Evolutionary conservation across 1,140 invertebrate genomes (phyloP).

Genomic region (Eulimnadia texana): DNA sequence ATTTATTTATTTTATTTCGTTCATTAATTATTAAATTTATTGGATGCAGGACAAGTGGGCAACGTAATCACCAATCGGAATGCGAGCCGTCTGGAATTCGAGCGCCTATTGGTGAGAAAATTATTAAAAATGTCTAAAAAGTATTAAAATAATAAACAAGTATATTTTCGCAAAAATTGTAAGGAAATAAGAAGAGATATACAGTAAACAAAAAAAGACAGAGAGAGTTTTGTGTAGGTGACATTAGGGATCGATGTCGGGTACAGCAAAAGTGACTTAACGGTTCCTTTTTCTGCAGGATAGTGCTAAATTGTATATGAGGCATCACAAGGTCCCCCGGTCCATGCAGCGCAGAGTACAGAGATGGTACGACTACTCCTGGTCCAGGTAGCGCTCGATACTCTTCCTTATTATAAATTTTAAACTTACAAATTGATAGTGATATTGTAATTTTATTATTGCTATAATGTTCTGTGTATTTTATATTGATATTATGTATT

Average conservation of each 20-base stretch:
- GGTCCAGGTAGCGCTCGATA: conserved; percentile 51
- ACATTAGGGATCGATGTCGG: neutral
- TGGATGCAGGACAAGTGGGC: conserved; percentile 66
- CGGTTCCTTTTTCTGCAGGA: conserved; percentile 36
- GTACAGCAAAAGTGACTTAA: neutral
- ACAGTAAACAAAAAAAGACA: too few species aligned
- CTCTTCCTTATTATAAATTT: neutral
- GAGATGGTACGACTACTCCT: conserved; percentile 94
- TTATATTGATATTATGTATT: too few species aligned
- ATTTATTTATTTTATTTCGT: neutral
- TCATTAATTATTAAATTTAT: neutral
- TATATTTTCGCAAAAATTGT: too few species aligned
- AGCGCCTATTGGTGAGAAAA: conserved; percentile 53
- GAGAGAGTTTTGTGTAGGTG: too few species aligned
- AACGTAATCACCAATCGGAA: conserved; percentile 95
- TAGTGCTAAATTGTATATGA: conserved; percentile 92
- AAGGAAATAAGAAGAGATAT: too few species aligned
- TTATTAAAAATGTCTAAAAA: neutral
- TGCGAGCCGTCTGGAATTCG: conserved; percentile 90
- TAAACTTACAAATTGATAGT: too few species aligned
- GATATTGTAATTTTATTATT: too few species aligned
- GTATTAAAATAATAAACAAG: neutral
- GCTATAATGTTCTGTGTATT: too few species aligned
- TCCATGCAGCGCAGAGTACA: conserved; percentile 87
- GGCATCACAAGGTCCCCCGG: conserved; percentile 87